Evolutionary conservation across 2,888 invertebrate species (phyloP).

Genomic region (Cremastinae sp.): DNA sequence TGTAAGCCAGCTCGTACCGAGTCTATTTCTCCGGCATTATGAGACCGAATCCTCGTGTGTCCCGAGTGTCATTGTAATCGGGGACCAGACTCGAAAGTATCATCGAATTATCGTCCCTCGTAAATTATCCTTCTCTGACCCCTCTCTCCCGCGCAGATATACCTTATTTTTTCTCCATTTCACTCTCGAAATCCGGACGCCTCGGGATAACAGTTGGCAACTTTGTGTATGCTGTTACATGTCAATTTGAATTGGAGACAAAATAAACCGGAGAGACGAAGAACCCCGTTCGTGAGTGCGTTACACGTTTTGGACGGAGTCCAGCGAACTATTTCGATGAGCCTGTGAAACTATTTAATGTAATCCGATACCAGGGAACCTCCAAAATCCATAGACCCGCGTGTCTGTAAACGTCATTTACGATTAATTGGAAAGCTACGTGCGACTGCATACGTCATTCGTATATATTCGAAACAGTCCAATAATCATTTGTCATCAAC

Average conservation of each 20-base stretch:
- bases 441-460: slow-evolving; percentile 72
- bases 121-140: slow-evolving; percentile 42
- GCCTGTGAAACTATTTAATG: slow-evolving; percentile 51
- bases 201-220: slow-evolving; percentile 29
- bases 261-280: slow-evolving; percentile 24
- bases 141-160: slow-evolving; percentile 6
- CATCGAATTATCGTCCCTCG: slow-evolving; percentile 59
- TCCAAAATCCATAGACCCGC: slow-evolving; percentile 11
- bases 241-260: slow-evolving; percentile 60
- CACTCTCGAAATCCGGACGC: slow-evolving; percentile 31
- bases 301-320: slow-evolving; percentile 55
- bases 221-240: slow-evolving; percentile 19
- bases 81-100: slow-evolving; percentile 49
- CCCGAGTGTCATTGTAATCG: slow-evolving; percentile 54
- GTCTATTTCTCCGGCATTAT: slow-evolving; percentile 58
- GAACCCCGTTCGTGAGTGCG: slow-evolving; percentile 6
- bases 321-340: slow-evolving; percentile 58
- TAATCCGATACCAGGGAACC: slow-evolving; percentile 19
- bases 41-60: slow-evolving; percentile 53
- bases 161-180: neutral
- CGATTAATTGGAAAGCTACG: slow-evolving; percentile 64
- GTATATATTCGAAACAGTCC: slow-evolving; percentile 67
- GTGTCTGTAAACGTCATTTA: slow-evolving; percentile 35
- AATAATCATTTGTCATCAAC: slow-evolving; percentile 61
- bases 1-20: slow-evolving; percentile 29